Base-by-base conservation (phyloP, 1,140 invertebrate species). In the Aphaenogaster floridana region DNA sequence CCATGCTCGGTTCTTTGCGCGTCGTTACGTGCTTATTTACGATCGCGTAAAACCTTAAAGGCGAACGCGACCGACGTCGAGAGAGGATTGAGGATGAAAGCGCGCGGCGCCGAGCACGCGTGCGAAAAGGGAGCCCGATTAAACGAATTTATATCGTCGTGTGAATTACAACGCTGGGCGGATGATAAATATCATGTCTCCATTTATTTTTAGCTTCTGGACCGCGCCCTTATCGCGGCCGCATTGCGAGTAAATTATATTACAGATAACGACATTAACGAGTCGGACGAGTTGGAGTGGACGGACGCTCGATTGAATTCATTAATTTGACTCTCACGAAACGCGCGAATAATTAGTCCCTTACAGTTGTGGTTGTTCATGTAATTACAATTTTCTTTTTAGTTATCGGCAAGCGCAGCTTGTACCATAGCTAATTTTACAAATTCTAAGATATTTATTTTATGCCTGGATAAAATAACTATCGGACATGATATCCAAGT, bases 61-160 rank as follows among this genome's bases (percentile, higher is more conserved):
- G 68, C 28, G 42, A 83, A 54, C 17, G 48, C 28, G 36, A 39
- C 3, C 45, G 34, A 28, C 9, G 13, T 52, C 15, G 39, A 15
- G 42, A 63, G 57, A 71, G n/a, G 28, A 45, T 15, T 5, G 52
- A 9, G 50, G 42, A 83, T 61, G 59, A 74, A 61, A 61, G 17
- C 7, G 54, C 15, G 34, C 61, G 48, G 1, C n/a, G n/a, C 13
- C 21, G n/a, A 11, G 50, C 63, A 50, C 42, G 66, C 66, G 66
- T 50, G 42, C 45, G 63, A 81, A 6, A 42, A 68, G 66, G 3
- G 42, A 21, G 17, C 34, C 6, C 69, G 80, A 84, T 84, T 84
- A 84, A 84, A 28, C 69, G 57, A 84, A 76, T 84, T 84, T 84
- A 63, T 76, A 84, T 74, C 80, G 68, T 9, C 80, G 80, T 72